Conservation (phyloP, 2,888 invertebrate genomes). For the Dusona sp. region DNA sequence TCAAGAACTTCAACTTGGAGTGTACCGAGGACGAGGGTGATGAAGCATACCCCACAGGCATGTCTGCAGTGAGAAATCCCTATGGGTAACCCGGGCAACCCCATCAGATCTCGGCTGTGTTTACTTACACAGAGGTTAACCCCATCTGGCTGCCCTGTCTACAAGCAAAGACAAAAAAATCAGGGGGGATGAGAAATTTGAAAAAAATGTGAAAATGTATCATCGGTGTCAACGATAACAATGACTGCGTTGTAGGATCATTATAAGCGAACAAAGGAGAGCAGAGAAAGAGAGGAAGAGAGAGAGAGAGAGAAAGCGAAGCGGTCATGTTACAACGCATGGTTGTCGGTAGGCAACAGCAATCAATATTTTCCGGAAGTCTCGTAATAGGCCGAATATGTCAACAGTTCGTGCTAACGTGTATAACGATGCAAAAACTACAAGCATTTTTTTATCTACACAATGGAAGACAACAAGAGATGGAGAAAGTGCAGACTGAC, state of each 20-base stretch:
- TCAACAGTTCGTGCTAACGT: constrained; percentile 11
- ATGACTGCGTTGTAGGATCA: constrained; percentile 45
- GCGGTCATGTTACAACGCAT: neutral
- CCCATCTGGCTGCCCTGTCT: constrained; percentile 1
- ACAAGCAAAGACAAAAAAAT: neutral
- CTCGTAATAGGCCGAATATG: constrained; percentile 41
- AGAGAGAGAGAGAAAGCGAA: constrained; percentile 2
- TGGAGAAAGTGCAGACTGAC: constrained; percentile 41
- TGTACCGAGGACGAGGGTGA: constrained; percentile 33
- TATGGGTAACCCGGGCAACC: constrained; percentile 47
- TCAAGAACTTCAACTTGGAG: constrained; percentile 27
- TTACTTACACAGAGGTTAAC: constrained; percentile 31
- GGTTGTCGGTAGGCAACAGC: constrained; percentile 28
- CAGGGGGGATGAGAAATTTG: neutral
- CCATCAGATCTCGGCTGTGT: constrained; percentile 13
- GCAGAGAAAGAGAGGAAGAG: neutral
- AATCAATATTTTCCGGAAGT: constrained; percentile 61
- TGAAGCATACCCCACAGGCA: constrained; percentile 40
- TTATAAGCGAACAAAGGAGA: constrained; percentile 14
- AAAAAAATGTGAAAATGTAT: constrained; percentile 11
- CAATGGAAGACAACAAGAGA: neutral
- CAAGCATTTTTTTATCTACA: constrained; percentile 10
- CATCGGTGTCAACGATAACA: constrained; percentile 29
- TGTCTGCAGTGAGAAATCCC: constrained; percentile 51
- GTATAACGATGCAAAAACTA: constrained; percentile 31